Conservation (phyloP, 2,113 vertebrate species). For the Salvelinus alpinus region DNA sequence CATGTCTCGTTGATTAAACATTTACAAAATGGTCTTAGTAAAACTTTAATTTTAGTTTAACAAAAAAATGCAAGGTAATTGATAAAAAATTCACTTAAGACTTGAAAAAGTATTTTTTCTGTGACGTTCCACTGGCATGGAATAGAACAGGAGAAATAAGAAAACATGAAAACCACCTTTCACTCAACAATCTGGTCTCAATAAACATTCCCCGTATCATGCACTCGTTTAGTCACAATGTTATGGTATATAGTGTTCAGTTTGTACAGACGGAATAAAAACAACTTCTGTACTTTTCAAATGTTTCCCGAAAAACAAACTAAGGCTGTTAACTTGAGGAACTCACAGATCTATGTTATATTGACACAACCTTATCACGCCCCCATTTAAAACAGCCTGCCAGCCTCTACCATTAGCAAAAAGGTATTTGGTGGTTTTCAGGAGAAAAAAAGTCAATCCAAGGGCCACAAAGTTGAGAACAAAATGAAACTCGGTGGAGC, state of each 20-base stretch:
- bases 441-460: background rate
- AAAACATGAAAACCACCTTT: background rate
- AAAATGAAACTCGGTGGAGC: slow-evolving; percentile 1
- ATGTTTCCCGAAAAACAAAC: slow-evolving; percentile 5
- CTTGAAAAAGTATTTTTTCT: background rate
- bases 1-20: background rate
- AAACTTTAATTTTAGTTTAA: background rate
- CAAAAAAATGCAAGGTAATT: background rate
- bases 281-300: too few relatives aligned
- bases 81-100: background rate
- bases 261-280: too few relatives aligned
- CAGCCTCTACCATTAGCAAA: slow-evolving; percentile 11
- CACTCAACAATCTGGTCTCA: slow-evolving; percentile 1
- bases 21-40: background rate
- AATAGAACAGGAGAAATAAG: background rate
- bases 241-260: too few relatives aligned
- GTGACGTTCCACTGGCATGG: background rate
- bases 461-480: background rate
- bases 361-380: slow-evolving; percentile 8
- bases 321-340: background rate
- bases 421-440: slow-evolving; percentile 8
- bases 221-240: background rate
- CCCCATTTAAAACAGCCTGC: slow-evolving; percentile 3
- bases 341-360: slow-evolving; percentile 15
- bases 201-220: background rate